A percentile compares a stretch with the other conserved stretches of the same genome.
These are phyloP conservation scores for Micromesistius poutassou DNA, from an alignment of 2,797 vertebrate species.

Conservation along the genomic window DNA sequence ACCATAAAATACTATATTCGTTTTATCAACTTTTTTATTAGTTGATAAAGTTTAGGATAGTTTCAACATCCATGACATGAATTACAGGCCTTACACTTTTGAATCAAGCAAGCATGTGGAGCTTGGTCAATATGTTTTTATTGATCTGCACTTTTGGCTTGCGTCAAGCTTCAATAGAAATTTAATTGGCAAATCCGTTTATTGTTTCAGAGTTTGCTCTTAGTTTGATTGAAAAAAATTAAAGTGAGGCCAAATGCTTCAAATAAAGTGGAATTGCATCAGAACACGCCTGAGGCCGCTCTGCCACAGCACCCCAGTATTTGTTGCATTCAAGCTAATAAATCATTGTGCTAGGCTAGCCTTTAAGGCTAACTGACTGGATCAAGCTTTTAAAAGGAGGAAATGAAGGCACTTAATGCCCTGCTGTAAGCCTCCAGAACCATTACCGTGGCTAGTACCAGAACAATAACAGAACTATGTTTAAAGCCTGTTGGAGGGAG, in stretches of 20 bases:
- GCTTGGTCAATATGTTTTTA: background rate
- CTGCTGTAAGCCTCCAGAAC: background rate
- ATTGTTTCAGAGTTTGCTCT: background rate
- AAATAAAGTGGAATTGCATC: background rate
- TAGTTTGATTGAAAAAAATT: background rate
- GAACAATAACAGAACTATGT: background rate
- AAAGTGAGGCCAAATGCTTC: background rate
- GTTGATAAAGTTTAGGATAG: too few species aligned
- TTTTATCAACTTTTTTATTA: too few species aligned
- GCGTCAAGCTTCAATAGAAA: background rate
- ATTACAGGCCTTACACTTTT: background rate
- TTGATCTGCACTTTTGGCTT: background rate
- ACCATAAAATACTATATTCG: too few species aligned
- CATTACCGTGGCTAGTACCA: background rate
- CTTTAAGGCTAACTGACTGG: background rate
- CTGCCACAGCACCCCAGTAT: background rate
- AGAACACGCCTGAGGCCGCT: background rate
- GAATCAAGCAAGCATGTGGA: background rate
- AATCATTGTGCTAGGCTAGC: background rate
- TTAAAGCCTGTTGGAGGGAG: background rate
- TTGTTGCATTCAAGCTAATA: background rate
- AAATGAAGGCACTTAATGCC: background rate
- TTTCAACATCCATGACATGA: background rate
- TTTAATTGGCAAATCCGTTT: background rate
- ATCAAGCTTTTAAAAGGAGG: background rate